These are phyloP conservation scores for Hydrotaea cyrtoneurina DNA, from an alignment of 2,888 invertebrate genomes.

Conservation along the genomic window DNA sequence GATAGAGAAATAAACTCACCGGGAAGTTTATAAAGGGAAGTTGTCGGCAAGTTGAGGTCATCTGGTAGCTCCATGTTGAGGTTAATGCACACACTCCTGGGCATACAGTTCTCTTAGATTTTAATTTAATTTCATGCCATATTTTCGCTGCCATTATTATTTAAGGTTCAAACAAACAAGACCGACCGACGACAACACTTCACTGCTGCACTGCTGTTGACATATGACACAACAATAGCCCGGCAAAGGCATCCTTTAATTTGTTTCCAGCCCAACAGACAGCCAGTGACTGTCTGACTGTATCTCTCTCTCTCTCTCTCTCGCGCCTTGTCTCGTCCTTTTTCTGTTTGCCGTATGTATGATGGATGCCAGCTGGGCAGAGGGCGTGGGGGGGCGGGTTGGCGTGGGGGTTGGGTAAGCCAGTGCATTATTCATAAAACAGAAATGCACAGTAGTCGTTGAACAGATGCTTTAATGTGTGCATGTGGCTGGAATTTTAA, in stretches of 20 bases:
- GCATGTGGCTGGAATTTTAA: background rate
- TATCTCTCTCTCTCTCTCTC: too few species aligned
- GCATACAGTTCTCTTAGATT: too few species aligned
- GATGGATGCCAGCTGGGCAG: too few species aligned
- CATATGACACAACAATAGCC: background rate
- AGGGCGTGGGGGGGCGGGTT: too few species aligned
- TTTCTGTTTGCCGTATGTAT: too few species aligned
- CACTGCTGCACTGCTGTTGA: background rate
- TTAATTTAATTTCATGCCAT: background rate
- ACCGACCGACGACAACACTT: background rate
- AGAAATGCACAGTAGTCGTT: background rate
- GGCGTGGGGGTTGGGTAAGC: too few species aligned
- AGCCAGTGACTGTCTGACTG: background rate
- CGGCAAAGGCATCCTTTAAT: conserved; percentile 7
- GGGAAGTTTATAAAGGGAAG: too few species aligned
- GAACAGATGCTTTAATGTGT: background rate
- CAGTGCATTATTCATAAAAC: background rate
- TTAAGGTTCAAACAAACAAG: background rate
- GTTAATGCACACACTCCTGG: too few species aligned
- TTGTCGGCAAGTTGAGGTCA: too few species aligned
- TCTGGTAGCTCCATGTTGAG: too few species aligned
- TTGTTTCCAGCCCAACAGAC: conserved; percentile 25
- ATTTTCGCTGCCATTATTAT: background rate
- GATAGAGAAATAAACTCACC: too few species aligned
- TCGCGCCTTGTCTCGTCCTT: too few species aligned